Percentiles rank a stretch among this genome's conserved stretches.
Evolutionary conservation across 2,888 invertebrate species (phyloP).

Genomic region (Acholoe squamosa): DNA sequence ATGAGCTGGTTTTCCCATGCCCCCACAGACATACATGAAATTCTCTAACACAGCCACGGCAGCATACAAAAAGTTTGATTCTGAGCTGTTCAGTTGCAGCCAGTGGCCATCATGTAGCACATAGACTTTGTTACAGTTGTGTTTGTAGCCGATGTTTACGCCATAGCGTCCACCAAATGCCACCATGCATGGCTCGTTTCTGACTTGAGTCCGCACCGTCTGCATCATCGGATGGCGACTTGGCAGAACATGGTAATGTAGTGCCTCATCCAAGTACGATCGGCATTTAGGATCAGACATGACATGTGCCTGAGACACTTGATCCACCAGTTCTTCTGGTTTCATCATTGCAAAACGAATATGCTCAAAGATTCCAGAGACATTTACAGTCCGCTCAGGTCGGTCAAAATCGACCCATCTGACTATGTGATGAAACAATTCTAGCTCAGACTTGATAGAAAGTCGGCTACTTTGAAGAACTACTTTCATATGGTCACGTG

Average conservation of each 20-base stretch:
- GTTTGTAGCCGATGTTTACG: slow-evolving; percentile 65
- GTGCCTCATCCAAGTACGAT: slow-evolving; percentile 64
- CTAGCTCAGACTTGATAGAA: slow-evolving; percentile 45
- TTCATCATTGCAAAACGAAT: slow-evolving; percentile 65
- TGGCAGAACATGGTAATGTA: slow-evolving; percentile 67
- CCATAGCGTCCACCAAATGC: slow-evolving; percentile 66
- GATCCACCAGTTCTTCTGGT: slow-evolving; percentile 66
- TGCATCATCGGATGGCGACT: slow-evolving; percentile 65
- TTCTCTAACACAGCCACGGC: slow-evolving; percentile 66
- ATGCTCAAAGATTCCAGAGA: slow-evolving; percentile 59
- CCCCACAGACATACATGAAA: slow-evolving; percentile 68
- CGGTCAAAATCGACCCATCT: slow-evolving; percentile 65
- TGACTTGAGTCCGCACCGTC: slow-evolving; percentile 64
- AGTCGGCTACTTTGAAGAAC: slow-evolving; percentile 62
- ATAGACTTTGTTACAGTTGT: slow-evolving; percentile 66
- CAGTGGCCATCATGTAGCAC: slow-evolving; percentile 63
- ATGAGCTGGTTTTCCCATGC: slow-evolving; percentile 68
- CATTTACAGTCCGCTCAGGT: slow-evolving; percentile 25
- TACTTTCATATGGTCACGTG: slow-evolving; percentile 49
- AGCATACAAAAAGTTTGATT: slow-evolving; percentile 65
- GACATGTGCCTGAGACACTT: slow-evolving; percentile 59
- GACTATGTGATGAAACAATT: slow-evolving; percentile 59
- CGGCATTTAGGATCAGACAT: slow-evolving; percentile 62
- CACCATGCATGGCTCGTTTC: slow-evolving; percentile 65
- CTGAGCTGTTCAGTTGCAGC: slow-evolving; percentile 58